phyloP scores from a whole-genome alignment of 2,888 invertebrate genomes.

The Troglohyphantes excavatus region DNA sequence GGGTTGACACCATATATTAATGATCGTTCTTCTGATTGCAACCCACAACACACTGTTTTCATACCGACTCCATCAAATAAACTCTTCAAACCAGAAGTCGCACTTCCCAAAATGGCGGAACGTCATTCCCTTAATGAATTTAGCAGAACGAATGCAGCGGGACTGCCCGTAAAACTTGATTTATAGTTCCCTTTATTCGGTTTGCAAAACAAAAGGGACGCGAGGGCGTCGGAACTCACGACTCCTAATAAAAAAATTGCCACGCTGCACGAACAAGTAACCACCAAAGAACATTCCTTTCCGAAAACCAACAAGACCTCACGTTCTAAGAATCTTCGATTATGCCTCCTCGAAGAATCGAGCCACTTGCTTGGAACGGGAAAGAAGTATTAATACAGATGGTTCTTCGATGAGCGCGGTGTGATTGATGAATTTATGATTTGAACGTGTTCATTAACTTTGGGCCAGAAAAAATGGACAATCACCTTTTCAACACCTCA shows the following conservation, averaged over 20 bases:
- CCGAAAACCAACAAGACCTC: slow-evolving; percentile 31
- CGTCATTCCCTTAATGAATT: slow-evolving; percentile 46
- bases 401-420: slow-evolving; percentile 24
- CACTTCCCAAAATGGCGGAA: slow-evolving; percentile 2
- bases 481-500: background rate
- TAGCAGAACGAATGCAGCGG: slow-evolving; percentile 31
- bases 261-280: slow-evolving; percentile 30
- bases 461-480: background rate
- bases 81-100: background rate
- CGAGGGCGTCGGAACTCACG: slow-evolving; percentile 48
- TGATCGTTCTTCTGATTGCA: too few species aligned
- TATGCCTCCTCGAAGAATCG: slow-evolving; percentile 35
- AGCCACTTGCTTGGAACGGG: slow-evolving; percentile 54
- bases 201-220: slow-evolving; percentile 25
- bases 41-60: too few species aligned
- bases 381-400: slow-evolving; percentile 43
- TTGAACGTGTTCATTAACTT: slow-evolving; percentile 46
- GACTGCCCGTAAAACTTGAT: background rate
- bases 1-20: too few species aligned
- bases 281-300: slow-evolving; percentile 52
- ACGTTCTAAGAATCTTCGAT: slow-evolving; percentile 44
- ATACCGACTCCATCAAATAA: background rate
- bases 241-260: background rate
- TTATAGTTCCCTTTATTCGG: background rate
- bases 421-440: slow-evolving; percentile 32